phyloP scores from a whole-genome alignment of 2,888 invertebrate species.

The Microctonus aethiopoides region DNA sequence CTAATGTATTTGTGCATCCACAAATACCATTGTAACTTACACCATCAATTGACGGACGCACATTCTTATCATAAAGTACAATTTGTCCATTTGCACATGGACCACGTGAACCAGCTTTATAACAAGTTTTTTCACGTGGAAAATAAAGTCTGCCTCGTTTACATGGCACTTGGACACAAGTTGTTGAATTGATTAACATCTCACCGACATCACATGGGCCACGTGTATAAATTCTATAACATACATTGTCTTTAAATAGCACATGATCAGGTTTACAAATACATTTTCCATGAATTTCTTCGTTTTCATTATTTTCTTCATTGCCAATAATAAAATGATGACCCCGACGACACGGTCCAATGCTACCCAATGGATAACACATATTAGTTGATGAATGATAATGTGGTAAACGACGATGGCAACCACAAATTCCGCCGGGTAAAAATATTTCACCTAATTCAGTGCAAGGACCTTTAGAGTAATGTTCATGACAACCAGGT shows the following conservation, averaged over 20 bases:
- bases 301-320: constrained; percentile 47
- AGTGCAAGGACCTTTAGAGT: constrained; percentile 83
- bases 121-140: constrained; percentile 79
- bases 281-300: constrained; percentile 71
- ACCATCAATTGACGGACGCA: constrained; percentile 82
- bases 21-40: constrained; percentile 86
- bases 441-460: constrained; percentile 81
- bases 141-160: constrained; percentile 81
- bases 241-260: constrained; percentile 74
- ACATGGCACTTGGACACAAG: constrained; percentile 79
- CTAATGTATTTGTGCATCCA: constrained; percentile 73
- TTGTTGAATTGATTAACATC: constrained; percentile 77
- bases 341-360: constrained; percentile 81
- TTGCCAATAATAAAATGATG: constrained; percentile 75
- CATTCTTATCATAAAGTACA: constrained; percentile 84
- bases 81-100: constrained; percentile 80
- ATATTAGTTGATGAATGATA: constrained; percentile 76
- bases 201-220: constrained; percentile 80
- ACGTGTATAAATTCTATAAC: constrained; percentile 82
- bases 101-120: constrained; percentile 81
- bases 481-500: constrained; percentile 83
- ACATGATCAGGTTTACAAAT: constrained; percentile 78
- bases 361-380: constrained; percentile 81
- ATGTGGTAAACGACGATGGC: constrained; percentile 78
- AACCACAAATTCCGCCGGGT: constrained; percentile 80